Conservation (phyloP, 2,797 vertebrate genomes). For the Thamnophis elegans region DNA sequence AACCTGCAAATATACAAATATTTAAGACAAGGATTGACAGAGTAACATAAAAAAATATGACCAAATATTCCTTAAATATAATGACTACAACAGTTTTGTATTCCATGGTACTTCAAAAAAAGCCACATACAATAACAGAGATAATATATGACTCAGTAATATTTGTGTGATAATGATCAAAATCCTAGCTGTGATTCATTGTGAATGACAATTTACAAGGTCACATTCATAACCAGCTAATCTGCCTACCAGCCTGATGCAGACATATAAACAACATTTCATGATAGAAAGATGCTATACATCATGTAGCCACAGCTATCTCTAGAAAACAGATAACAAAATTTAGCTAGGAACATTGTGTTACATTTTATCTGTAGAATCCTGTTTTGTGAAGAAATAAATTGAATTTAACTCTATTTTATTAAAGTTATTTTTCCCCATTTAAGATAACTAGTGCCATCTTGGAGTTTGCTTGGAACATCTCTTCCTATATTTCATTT, state of each 20-base stretch:
- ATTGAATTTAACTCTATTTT: not conserved
- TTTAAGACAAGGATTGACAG: slow-evolving; percentile 59
- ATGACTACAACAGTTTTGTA: not conserved
- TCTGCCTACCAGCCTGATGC: not conserved
- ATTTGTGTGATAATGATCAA: not conserved
- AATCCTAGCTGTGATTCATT: not conserved
- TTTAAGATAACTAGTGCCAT: not conserved
- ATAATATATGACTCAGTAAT: not conserved
- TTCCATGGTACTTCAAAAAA: not conserved
- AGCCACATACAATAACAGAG: not conserved
- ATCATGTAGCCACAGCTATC: not conserved
- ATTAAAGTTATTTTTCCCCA: not conserved
- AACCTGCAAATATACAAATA: slow-evolving; percentile 79
- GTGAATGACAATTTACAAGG: not conserved
- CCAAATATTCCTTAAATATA: not conserved
- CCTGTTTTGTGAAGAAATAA: not conserved
- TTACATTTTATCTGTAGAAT: not conserved
- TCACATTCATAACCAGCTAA: not conserved
- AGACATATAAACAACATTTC: not conserved
- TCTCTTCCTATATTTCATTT: not conserved
- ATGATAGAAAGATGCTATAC: not conserved
- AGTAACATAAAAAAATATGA: slow-evolving; percentile 12
- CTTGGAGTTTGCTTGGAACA: not conserved
- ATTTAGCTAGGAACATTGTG: not conserved
- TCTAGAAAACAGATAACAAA: not conserved